These are phyloP conservation scores for Silurus asotus DNA, from an alignment of 2,113 vertebrate genomes.

Conservation along the genomic window DNA sequence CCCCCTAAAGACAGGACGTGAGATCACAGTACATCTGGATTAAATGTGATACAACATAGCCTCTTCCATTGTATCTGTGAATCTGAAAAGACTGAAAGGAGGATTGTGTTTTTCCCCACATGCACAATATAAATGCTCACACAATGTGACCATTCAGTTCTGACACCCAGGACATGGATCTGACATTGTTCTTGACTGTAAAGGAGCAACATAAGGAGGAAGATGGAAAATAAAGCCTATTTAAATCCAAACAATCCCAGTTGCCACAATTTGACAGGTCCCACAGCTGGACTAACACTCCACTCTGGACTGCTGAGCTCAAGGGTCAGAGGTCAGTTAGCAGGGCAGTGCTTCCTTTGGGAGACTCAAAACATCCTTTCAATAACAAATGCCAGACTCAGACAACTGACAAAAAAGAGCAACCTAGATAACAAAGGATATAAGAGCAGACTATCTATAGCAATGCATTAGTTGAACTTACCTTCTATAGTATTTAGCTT, in stretches of 20 bases:
- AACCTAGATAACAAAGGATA: constrained; percentile 12
- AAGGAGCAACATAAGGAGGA: constrained; percentile 34
- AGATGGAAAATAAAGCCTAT: constrained; percentile 34
- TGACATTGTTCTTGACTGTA: constrained; percentile 44
- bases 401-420: constrained; percentile 3
- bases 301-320: constrained; percentile 24
- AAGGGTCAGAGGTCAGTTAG: constrained; percentile 46
- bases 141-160: constrained; percentile 34
- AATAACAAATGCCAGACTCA: constrained; percentile 31
- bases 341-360: constrained; percentile 43
- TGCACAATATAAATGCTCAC: background rate
- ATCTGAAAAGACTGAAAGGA: background rate
- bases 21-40: background rate
- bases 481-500: background rate
- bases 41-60: background rate
- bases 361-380: constrained; percentile 41
- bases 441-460: background rate
- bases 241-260: constrained; percentile 51
- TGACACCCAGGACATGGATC: constrained; percentile 41
- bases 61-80: background rate
- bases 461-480: background rate
- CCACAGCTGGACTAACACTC: constrained; percentile 44
- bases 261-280: constrained; percentile 36
- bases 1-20: background rate
- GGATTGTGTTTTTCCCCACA: background rate